Evolutionary conservation across 1,140 invertebrate genomes (phyloP), one percentile per base, ranked within the genome.

Genomic region (Psix sp.): DNA sequence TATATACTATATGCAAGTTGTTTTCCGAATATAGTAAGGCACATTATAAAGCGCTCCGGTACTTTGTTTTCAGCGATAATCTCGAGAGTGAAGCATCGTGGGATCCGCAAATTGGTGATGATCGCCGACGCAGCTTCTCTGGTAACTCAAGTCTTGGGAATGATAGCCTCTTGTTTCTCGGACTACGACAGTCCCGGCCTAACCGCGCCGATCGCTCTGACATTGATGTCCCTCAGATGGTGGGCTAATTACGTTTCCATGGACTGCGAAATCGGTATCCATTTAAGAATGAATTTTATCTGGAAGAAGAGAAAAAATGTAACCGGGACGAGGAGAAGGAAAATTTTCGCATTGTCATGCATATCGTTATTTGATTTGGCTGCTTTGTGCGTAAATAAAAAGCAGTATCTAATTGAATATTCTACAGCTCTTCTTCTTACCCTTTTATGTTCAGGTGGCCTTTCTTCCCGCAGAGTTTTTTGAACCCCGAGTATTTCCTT

Each of bases 231-330:
- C 0, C 88, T 91, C 56, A 91, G 93, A 14, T 96, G 94, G 92
- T 96, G 94, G 95, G 92, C 94, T 79, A 96, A 96, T 85, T 96
- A 90, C 80, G 89, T 92, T 9, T 90, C 91, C 62, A 86, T 85
- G 68, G 85, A 88, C 46, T 90, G 89, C 59, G 82, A 82, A 15
- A 80, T 89, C n/a, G 83, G 89, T 88, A 84, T 40, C 20, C 62
- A 42, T 57, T 62, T 38, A 45, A 16, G 9, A 5, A 9, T 24
- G 9, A 24, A 24, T 4, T 29, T 29, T 10, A 29, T 1, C 2
- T 2, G 6, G n/a, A 29, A 29, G 2, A 7, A 29, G 26, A 29
- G 21, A 7, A 29, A 29, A 9, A 31, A 21, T 26, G 17, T 21
- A 42, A 20, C 1, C n/a, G 6, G 6, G n/a, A 29, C 2, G 26